Conservation (phyloP, 2,797 vertebrate species). For the Megaceryle alcyon region DNA sequence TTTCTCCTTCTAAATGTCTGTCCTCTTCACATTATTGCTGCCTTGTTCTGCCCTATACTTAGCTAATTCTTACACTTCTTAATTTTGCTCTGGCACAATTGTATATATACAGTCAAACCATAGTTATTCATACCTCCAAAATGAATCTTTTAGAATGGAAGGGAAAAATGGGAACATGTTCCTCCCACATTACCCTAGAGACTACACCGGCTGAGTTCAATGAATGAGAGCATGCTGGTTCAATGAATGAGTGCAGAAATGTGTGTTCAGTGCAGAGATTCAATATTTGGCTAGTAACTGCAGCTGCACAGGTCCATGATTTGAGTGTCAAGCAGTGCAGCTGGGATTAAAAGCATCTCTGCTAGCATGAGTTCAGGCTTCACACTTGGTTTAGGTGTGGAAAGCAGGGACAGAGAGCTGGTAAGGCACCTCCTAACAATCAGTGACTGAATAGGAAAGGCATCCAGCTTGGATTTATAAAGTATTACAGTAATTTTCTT, state of each 20-base stretch:
- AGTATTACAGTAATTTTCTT: background rate
- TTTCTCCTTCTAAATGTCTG: background rate
- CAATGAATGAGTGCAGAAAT: background rate
- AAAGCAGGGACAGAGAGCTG: background rate
- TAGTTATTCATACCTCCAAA: background rate
- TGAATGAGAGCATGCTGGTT: background rate
- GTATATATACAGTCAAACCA: background rate
- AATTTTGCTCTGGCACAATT: background rate
- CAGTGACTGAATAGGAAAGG: background rate
- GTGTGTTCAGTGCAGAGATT: background rate
- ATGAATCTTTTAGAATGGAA: background rate
- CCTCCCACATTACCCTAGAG: background rate
- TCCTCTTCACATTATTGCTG: background rate
- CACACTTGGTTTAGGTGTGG: accelerated
- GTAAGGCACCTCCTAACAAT: background rate
- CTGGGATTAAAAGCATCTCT: background rate
- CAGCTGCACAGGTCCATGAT: background rate
- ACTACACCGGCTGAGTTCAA: accelerated
- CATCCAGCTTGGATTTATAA: background rate
- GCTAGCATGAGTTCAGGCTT: background rate
- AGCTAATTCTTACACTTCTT: background rate
- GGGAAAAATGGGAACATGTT: background rate
- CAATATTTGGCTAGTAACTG: background rate
- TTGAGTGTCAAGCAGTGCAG: background rate
- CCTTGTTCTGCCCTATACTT: background rate